Evolutionary conservation across 2,797 vertebrate genomes (phyloP).

Genomic region (Buceros bicornis): DNA sequence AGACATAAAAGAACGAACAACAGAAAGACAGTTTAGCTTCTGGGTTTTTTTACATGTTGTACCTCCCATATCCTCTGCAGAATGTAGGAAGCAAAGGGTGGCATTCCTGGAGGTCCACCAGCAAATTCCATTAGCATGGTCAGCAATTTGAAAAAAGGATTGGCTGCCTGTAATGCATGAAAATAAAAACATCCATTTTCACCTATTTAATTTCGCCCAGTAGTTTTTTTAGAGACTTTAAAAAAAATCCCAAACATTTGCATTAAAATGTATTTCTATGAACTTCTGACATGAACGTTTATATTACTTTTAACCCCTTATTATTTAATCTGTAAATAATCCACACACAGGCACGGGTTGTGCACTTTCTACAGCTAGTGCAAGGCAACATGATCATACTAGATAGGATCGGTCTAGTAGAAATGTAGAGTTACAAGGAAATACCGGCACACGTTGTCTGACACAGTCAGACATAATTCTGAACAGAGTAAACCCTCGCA

Average conservation of each 20-base stretch:
- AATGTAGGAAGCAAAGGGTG: constrained; percentile 96
- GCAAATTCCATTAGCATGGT: constrained; percentile 99
- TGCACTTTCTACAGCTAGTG: background rate
- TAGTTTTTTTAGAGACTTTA: background rate
- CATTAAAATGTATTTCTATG: background rate
- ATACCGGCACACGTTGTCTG: background rate
- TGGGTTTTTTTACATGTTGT: constrained; percentile 38
- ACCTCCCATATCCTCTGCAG: constrained; percentile 99
- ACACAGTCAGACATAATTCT: background rate
- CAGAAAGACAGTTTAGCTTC: background rate
- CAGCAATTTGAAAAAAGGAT: constrained; percentile 97
- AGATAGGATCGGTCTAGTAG: background rate
- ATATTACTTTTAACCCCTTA: background rate
- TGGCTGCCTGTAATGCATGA: constrained; percentile 88
- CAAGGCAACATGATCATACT: background rate
- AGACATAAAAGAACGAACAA: background rate
- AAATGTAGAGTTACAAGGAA: background rate
- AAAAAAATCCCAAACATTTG: background rate
- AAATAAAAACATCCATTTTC: background rate
- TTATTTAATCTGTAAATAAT: background rate
- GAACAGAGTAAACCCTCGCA: background rate
- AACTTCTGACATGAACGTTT: background rate
- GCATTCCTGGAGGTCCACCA: constrained; percentile 97
- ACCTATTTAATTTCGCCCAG: background rate
- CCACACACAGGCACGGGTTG: background rate